A percentile compares a stretch with the other conserved stretches of the same genome.
Evolutionary conservation across 2,113 vertebrate species (phyloP).

Genomic region (Notarius lentiginosus): DNA sequence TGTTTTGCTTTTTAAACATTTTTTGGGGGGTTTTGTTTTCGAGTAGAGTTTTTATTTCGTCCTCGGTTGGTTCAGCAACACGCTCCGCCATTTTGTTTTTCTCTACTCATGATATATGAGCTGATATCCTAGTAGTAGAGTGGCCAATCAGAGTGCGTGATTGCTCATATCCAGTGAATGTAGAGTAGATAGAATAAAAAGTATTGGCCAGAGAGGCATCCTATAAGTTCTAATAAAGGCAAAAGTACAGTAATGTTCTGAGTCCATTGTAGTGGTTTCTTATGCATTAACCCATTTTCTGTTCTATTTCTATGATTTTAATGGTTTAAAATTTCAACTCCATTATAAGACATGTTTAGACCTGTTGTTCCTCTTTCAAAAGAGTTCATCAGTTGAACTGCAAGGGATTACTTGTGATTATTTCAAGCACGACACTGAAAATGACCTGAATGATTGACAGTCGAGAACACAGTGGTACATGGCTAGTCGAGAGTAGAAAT

Average conservation of each 20-base stretch:
- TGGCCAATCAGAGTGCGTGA: too few species aligned
- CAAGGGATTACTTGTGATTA: not conserved
- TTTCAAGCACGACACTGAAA: not conserved
- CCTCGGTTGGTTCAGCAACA: too few species aligned
- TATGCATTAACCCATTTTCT: not conserved
- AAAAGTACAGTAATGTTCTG: not conserved
- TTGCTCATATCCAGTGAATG: too few species aligned
- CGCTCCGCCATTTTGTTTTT: too few species aligned
- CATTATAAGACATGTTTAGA: not conserved
- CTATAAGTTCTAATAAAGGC: not conserved
- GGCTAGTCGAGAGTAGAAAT: conserved; percentile 2
- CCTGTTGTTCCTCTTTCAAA: not conserved
- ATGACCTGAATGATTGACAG: not conserved
- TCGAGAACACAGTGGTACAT: not conserved
- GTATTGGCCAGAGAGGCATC: too few species aligned
- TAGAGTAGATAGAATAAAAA: too few species aligned
- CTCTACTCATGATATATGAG: too few species aligned
- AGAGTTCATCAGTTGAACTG: not conserved
- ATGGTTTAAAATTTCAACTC: not conserved
- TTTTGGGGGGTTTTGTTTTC: too few species aligned
- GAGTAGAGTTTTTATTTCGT: too few species aligned
- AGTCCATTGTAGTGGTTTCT: not conserved
- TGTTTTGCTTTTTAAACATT: too few species aligned
- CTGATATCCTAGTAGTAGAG: too few species aligned
- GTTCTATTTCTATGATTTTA: not conserved